phyloP scores from a whole-genome alignment of 1,140 invertebrate genomes.

The Eupristina koningsbergeri region DNA sequence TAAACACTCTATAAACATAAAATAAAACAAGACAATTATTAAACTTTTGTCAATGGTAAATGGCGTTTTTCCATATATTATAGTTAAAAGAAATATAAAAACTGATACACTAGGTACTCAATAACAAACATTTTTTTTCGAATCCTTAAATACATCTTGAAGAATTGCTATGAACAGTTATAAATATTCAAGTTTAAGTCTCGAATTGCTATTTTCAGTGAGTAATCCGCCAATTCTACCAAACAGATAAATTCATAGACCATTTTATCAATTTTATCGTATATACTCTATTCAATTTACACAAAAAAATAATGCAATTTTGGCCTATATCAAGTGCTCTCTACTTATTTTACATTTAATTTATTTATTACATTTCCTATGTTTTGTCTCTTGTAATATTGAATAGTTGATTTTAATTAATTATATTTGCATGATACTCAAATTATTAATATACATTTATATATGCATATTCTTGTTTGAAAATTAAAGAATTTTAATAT shows the following conservation, averaged over 20 bases:
- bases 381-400: neutral
- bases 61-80: too few relatives aligned
- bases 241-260: constrained; percentile 6
- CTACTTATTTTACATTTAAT: neutral
- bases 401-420: neutral
- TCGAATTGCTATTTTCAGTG: constrained; percentile 43
- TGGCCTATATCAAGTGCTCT: neutral
- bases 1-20: too few relatives aligned
- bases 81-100: too few relatives aligned
- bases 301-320: neutral
- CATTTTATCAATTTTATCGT: constrained; percentile 44
- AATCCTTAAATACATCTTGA: neutral
- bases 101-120: neutral
- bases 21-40: too few relatives aligned
- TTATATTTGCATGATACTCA: neutral
- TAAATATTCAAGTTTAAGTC: constrained; percentile 15
- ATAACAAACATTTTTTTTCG: neutral
- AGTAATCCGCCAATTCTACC: constrained; percentile 18
- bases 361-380: neutral
- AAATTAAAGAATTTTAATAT: too few relatives aligned
- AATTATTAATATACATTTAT: too few relatives aligned
- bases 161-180: neutral
- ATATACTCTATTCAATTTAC: constrained; percentile 25
- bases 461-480: too few relatives aligned
- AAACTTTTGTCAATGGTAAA: too few relatives aligned